Evolutionary conservation across 2,888 invertebrate species (phyloP), one percentile per base, ranked within the genome.

Genomic region (Pristionchus arcanus): DNA sequence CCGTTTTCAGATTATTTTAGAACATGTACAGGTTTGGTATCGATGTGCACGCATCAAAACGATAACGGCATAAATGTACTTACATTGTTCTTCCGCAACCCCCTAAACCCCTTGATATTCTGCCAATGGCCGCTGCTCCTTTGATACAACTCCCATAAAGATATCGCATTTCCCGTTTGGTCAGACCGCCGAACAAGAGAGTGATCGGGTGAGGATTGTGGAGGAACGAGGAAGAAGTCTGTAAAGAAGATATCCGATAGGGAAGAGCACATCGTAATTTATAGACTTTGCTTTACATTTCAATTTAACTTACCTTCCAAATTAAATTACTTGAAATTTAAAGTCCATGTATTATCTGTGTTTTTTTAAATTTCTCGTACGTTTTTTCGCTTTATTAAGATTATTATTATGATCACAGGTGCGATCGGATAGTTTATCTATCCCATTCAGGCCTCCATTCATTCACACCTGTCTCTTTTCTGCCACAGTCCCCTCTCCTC

Each of bases 101-200:
- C 55, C 59, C 19, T 34, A 37, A 55, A 59, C 84, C 34, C 74
- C 5, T 63, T 3, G 84, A 34, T 83, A 55, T 28, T 83, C 83
- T 83, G 28, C 83, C 83, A 31, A 55, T 53, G 19, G 49, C 2
- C 53, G 42, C 49, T 55, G 31, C 74, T 42, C 81, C 71, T 81
- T 81, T 81, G 49, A 81, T 81, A 81, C 81, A 81, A 81, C 81
- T 81, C 28, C 84, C 84, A 63, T 63, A 59, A 63, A 59, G 84
- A 55, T 84, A 63, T 84, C 59, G 25, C 84, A 21, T 84, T 84
- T 84, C 84, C 49, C 59, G 55, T 84, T 81, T 81, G 81, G 81
- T 25, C 42, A 77, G 74, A 77, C 74, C 74, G 63, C 25, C 63
- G 63, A 63, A 63, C 63, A 63, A 63, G 25, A 49, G 42, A 49